Conservation (phyloP, 2,888 invertebrate genomes). For the Cantharis flavilabris region DNA sequence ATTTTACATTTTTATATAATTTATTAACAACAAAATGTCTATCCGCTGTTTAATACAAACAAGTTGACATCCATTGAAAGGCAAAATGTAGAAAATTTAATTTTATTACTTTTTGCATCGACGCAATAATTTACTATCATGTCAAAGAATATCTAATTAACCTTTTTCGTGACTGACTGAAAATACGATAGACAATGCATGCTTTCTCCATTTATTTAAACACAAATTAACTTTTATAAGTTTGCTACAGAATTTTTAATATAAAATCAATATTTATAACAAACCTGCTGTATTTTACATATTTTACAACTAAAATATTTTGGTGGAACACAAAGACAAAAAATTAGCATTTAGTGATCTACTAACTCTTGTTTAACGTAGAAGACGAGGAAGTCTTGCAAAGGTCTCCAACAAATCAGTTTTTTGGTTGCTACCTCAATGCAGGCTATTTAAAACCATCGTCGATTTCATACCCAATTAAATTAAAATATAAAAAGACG, state of each 20-base stretch:
- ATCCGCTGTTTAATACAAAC: not conserved
- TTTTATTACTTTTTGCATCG: not conserved
- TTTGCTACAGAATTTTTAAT: not conserved
- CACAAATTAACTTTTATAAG: not conserved
- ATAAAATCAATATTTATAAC: not conserved
- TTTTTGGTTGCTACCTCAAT: too few relatives aligned
- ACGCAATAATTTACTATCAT: not conserved
- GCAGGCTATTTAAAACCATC: too few relatives aligned
- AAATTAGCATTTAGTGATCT: too few relatives aligned
- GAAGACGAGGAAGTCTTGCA: too few relatives aligned
- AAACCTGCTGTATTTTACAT: too few relatives aligned
- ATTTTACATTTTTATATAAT: not conserved
- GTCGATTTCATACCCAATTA: too few relatives aligned
- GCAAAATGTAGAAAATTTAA: not conserved
- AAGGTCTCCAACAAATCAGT: too few relatives aligned
- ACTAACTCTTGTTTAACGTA: too few relatives aligned
- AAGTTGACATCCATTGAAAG: not conserved
- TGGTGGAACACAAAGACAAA: too few relatives aligned
- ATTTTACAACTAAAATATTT: too few relatives aligned
- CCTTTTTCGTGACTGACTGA: not conserved
- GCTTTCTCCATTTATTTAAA: not conserved
- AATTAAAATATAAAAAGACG: too few relatives aligned
- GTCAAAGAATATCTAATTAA: not conserved
- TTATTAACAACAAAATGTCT: not conserved
- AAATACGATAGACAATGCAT: not conserved